Evolutionary conservation across 2,888 invertebrate genomes (phyloP).

Genomic region (Aplocera efformata): DNA sequence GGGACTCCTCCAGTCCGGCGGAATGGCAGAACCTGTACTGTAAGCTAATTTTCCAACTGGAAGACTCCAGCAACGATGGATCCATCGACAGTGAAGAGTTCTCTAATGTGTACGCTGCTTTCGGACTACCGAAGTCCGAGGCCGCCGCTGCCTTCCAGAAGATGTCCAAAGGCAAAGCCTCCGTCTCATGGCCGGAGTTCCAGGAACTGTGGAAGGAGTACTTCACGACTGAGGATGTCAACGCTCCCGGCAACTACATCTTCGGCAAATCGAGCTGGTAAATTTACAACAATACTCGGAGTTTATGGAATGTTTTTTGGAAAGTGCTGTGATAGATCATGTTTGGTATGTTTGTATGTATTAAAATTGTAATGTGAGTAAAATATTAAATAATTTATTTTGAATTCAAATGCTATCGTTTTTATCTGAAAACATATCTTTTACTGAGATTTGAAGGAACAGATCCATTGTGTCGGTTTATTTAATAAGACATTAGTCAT

Average conservation of each 20-base stretch:
- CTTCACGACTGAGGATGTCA: slow-evolving; percentile 73
- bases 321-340: slow-evolving; percentile 13
- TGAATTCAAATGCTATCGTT: too few relatives aligned
- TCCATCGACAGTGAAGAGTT: slow-evolving; percentile 90
- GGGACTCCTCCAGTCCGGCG: slow-evolving; percentile 84
- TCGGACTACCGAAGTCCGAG: slow-evolving; percentile 86
- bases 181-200: slow-evolving; percentile 89
- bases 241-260: slow-evolving; percentile 79
- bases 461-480: too few relatives aligned
- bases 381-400: slow-evolving; percentile 16
- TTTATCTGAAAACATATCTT: too few relatives aligned
- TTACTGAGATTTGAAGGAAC: too few relatives aligned
- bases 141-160: slow-evolving; percentile 88
- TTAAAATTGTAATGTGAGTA: slow-evolving; percentile 11
- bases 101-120: slow-evolving; percentile 88
- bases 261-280: slow-evolving; percentile 81
- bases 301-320: background rate
- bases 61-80: slow-evolving; percentile 90
- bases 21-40: slow-evolving; percentile 92
- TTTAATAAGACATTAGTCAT: too few relatives aligned
- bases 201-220: slow-evolving; percentile 90
- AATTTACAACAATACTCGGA: slow-evolving; percentile 8
- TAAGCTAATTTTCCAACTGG: slow-evolving; percentile 92
- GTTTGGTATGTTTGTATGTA: slow-evolving; percentile 12
- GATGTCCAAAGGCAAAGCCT: slow-evolving; percentile 87